Evolutionary conservation across 1,140 invertebrate species (phyloP).

Genomic region (Charaxes varanes): DNA sequence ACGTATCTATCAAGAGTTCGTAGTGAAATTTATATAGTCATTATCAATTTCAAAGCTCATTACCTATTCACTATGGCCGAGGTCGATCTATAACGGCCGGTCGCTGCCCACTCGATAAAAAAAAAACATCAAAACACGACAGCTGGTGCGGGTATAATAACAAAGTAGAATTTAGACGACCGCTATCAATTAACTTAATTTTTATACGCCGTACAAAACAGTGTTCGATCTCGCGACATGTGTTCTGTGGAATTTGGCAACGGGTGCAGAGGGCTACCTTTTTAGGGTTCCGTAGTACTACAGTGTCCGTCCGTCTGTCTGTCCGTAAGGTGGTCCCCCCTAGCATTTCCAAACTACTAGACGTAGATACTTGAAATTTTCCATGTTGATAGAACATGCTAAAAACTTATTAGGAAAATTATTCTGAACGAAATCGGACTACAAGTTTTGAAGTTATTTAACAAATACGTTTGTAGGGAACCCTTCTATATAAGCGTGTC

Average conservation of each 20-base stretch:
- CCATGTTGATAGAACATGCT: no score
- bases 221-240: slow-evolving; percentile 59
- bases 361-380: no score
- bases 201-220: slow-evolving; percentile 65
- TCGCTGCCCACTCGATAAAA: slow-evolving; percentile 48
- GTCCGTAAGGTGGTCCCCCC: no score
- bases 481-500: no score
- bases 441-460: no score
- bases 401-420: no score
- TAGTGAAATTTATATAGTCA: slow-evolving; percentile 36
- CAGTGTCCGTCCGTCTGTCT: no score
- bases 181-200: slow-evolving; percentile 68
- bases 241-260: slow-evolving; percentile 23
- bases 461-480: no score
- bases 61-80: slow-evolving; percentile 32
- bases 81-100: slow-evolving; percentile 49
- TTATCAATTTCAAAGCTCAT: slow-evolving; percentile 57
- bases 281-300: no score
- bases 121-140: slow-evolving; percentile 47
- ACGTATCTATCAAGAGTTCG: no score
- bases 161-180: slow-evolving; percentile 57
- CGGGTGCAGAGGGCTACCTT: slow-evolving; percentile 12
- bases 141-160: slow-evolving; percentile 56
- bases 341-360: no score
- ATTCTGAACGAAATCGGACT: no score